Conservation (phyloP, 2,113 vertebrate species). For the Neofelis nebulosa region DNA sequence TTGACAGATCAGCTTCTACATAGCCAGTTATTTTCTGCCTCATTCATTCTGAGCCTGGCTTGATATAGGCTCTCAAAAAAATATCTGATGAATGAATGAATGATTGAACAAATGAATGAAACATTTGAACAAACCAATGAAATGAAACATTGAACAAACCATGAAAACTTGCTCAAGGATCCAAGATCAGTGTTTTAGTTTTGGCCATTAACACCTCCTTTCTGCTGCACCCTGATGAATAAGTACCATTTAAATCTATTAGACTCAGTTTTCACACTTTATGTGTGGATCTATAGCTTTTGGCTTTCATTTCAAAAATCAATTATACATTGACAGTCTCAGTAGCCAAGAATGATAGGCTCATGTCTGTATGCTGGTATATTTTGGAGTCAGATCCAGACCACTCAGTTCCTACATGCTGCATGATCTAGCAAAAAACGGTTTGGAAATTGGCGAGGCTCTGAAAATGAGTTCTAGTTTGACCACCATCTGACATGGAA, state of each 20-base stretch:
- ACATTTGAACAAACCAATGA: too few species aligned
- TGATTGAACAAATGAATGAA: background rate
- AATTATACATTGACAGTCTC: background rate
- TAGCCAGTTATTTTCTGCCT: background rate
- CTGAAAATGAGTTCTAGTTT: background rate
- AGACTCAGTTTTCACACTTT: background rate
- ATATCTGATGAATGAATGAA: background rate
- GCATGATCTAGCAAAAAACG: background rate
- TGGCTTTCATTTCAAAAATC: conserved; percentile 63
- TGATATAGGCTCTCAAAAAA: background rate
- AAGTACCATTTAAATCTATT: background rate
- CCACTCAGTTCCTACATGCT: background rate
- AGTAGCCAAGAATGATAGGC: background rate
- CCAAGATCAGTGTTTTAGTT: background rate
- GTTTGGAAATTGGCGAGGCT: background rate
- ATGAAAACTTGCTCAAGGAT: background rate
- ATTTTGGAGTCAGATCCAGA: conserved; percentile 1
- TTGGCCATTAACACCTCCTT: background rate
- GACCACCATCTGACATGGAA: background rate
- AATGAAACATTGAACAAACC: too few species aligned
- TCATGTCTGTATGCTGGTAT: background rate
- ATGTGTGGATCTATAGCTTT: background rate
- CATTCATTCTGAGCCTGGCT: background rate
- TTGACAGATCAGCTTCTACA: background rate
- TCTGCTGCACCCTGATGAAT: background rate